These are phyloP conservation scores for Brachypteracias leptosomus DNA, from an alignment of 2,113 vertebrate genomes.

Conservation along the genomic window DNA sequence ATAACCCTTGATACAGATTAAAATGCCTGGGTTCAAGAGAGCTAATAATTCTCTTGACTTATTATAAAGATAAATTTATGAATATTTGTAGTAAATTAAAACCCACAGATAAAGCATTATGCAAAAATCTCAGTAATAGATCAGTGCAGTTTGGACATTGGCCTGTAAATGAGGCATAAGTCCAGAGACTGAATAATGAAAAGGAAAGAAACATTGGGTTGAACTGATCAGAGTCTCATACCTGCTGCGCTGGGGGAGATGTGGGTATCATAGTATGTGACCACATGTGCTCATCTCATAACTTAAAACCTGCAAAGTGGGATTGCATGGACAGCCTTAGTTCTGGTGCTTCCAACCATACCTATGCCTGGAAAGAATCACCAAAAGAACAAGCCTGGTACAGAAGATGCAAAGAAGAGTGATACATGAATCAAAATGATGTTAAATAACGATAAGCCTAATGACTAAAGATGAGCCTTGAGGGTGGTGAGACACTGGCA, in stretches of 20 bases:
- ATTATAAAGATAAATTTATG: not conserved
- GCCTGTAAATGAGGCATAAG: not conserved
- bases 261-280: not conserved
- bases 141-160: not conserved
- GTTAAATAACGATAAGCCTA: not conserved
- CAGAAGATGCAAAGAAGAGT: not conserved
- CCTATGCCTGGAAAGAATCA: not conserved
- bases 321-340: not conserved
- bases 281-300: not conserved
- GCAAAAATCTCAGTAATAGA: not conserved
- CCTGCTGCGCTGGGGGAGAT: not conserved
- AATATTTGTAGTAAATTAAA: not conserved
- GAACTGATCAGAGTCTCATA: no score
- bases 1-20: not conserved
- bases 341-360: not conserved
- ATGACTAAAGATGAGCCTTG: no score
- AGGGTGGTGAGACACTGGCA: no score
- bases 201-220: not conserved
- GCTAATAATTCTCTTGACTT: not conserved
- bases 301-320: not conserved
- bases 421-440: not conserved
- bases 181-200: not conserved
- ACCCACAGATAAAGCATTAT: not conserved
- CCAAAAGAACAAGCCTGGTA: not conserved
- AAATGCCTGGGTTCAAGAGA: not conserved